Conservation (phyloP, 2,113 vertebrate genomes). For the Bostrychus sinensis region DNA sequence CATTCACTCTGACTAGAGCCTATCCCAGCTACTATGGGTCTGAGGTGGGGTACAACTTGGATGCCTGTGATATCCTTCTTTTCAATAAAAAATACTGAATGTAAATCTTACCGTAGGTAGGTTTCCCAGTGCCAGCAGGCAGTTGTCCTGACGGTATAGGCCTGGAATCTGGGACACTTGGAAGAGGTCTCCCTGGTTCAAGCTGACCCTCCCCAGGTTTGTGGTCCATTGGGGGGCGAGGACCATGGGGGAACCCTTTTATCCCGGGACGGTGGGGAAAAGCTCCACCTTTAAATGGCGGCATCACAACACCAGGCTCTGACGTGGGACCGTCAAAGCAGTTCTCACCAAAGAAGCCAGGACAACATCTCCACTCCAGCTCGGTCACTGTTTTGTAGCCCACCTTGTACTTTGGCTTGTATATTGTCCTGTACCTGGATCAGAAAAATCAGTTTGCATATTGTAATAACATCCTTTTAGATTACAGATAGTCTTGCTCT, state of each 20-base stretch:
- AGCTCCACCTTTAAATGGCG: conserved; percentile 79
- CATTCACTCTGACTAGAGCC: too few relatives aligned
- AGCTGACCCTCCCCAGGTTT: conserved; percentile 66
- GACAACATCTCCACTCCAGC: conserved; percentile 95
- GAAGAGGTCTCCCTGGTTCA: conserved; percentile 78
- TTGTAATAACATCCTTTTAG: background rate
- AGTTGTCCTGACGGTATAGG: conserved; percentile 71
- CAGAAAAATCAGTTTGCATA: background rate
- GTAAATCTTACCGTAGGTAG: conserved; percentile 80
- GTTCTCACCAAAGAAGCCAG: conserved; percentile 87
- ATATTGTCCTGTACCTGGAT: conserved; percentile 90
- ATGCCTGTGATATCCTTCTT: too few relatives aligned
- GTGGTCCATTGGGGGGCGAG: conserved; percentile 60
- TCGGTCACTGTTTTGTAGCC: conserved; percentile 93
- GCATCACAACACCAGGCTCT: conserved; percentile 73
- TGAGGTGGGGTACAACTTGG: too few relatives aligned
- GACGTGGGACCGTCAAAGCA: conserved; percentile 86
- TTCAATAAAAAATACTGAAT: too few relatives aligned
- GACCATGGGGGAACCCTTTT: conserved; percentile 75
- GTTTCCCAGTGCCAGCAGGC: conserved; percentile 73
- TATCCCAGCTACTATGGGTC: too few relatives aligned
- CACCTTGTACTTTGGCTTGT: conserved; percentile 92
- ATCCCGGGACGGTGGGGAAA: conserved; percentile 79
- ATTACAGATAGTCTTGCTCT: too few relatives aligned
- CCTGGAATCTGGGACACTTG: conserved; percentile 75